Evolutionary conservation across 2,888 invertebrate species (phyloP), one percentile per base, ranked within the genome.

Genomic region (Agrotis segetum): DNA sequence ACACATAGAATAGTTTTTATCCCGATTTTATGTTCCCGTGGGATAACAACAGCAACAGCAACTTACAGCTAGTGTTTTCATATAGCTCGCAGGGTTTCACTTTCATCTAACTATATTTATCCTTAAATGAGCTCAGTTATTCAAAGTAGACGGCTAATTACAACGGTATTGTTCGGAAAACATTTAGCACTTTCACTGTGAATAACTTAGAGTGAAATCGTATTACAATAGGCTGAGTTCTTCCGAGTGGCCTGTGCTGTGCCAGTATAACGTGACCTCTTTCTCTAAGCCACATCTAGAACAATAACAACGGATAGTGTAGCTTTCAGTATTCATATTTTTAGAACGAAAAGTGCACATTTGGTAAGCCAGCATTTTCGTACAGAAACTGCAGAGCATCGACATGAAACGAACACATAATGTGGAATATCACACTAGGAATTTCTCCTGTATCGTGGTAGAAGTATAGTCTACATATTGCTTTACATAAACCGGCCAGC

Each of bases 181-280:
- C 83, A 86, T 88, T 88, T 89, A 88, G 77, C 88, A 89, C 93
- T 93, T 93, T 93, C 93, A 89, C 93, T 89, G 80, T 89, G 90
- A 91, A 89, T 91, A 89, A 86, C 87, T 87, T 82, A 63, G 83
- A 89, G 92, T 89, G 92, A 93, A 93, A 93, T 92, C 92, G 90
- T 87, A 90, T 91, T 87, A 92, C 90, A 92, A 92, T 91, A 89
- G 88, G 71, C 82, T 52, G 79, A 84, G 85, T 88, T 88, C 86
- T 83, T 85, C 80, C 78, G 89, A 85, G 90, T 90, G 88, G 88
- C 89, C 74, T 73, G 82, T 66, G 75, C 24, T 49, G 34, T 52
- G 66, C 90, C 89, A 88, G 77, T 86, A 53, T 87, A 81, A 76
- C 60, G 55, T 88, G 91, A 87, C 86, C 89, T 87, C 74, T 84